Percentiles rank a stretch among this genome's conserved stretches.
Conservation (phyloP, 2,113 vertebrate genomes). For the Okapia johnstoni region DNA sequence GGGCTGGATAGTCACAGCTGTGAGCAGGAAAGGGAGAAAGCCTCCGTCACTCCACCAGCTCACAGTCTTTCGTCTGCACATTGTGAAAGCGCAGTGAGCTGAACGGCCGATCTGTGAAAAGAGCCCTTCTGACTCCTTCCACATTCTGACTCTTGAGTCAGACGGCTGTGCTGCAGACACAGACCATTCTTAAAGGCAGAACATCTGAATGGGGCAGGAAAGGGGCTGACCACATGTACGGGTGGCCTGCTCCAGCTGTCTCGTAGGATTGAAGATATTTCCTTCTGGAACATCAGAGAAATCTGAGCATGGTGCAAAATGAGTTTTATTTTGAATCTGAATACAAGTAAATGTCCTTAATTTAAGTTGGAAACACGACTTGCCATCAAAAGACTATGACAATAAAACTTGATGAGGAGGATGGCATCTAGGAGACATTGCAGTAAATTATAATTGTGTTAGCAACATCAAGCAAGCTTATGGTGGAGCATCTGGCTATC, state of each 20-base stretch:
- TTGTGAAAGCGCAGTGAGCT: not conserved
- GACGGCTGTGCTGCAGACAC: not conserved
- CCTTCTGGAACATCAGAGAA: not conserved
- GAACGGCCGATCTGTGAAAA: not conserved
- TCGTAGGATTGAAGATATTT: not conserved
- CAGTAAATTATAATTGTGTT: not conserved
- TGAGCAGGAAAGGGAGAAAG: not conserved
- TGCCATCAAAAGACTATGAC: not conserved
- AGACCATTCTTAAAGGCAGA: constrained; percentile 7
- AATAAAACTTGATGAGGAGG: not conserved
- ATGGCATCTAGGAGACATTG: not conserved
- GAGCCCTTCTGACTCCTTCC: constrained; percentile 20
- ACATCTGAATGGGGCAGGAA: constrained; percentile 37
- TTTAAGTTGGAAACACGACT: not conserved
- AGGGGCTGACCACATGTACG: not conserved
- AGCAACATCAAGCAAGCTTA: not conserved
- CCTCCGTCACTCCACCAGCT: not conserved
- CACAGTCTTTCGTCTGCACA: not conserved
- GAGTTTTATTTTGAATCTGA: not conserved
- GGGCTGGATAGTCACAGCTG: not conserved
- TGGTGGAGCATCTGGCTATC: not conserved
- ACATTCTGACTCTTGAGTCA: not conserved
- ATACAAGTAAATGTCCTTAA: not conserved
- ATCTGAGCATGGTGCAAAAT: not conserved
- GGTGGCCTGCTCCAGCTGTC: not conserved